Evolutionary conservation across 1,140 invertebrate genomes (phyloP).

Genomic region (Neocloeon triangulifer): DNA sequence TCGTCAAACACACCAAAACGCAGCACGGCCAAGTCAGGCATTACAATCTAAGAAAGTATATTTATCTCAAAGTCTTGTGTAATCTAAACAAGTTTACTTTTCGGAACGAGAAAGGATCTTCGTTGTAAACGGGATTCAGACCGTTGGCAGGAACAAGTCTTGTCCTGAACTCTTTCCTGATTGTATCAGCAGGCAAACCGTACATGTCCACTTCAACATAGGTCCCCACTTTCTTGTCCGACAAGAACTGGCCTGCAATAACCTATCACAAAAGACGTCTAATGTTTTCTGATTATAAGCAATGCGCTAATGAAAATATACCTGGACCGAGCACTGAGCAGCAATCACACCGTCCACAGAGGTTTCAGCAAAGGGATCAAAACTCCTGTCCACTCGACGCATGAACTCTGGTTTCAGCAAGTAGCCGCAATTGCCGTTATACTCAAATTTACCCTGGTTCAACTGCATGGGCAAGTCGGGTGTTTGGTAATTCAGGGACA

Average conservation of each 20-base stretch:
- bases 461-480: conserved; percentile 56
- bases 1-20: conserved; percentile 50
- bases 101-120: conserved; percentile 43
- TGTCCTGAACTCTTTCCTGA: conserved; percentile 43
- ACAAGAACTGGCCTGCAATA: conserved; percentile 50
- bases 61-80: too few species aligned
- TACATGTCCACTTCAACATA: conserved; percentile 60
- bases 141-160: conserved; percentile 41
- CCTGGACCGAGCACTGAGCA: conserved; percentile 44
- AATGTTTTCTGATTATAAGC: too few species aligned
- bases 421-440: conserved; percentile 41
- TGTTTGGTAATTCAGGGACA: conserved; percentile 57
- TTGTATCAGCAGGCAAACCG: conserved; percentile 47
- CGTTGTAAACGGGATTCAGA: conserved; percentile 40
- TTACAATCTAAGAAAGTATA: conserved; percentile 28
- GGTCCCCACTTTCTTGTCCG: conserved; percentile 25
- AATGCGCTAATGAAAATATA: too few species aligned
- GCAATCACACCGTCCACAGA: conserved; percentile 59
- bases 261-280: conserved; percentile 27
- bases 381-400: conserved; percentile 41
- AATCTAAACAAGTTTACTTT: conserved; percentile 29
- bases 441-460: conserved; percentile 63
- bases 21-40: conserved; percentile 43
- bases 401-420: conserved; percentile 60
- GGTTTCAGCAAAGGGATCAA: conserved; percentile 56